Percentiles rank a stretch among this genome's conserved stretches.
These are phyloP conservation scores for Colletes collaris DNA, from an alignment of 2,888 invertebrate species.

Conservation along the genomic window DNA sequence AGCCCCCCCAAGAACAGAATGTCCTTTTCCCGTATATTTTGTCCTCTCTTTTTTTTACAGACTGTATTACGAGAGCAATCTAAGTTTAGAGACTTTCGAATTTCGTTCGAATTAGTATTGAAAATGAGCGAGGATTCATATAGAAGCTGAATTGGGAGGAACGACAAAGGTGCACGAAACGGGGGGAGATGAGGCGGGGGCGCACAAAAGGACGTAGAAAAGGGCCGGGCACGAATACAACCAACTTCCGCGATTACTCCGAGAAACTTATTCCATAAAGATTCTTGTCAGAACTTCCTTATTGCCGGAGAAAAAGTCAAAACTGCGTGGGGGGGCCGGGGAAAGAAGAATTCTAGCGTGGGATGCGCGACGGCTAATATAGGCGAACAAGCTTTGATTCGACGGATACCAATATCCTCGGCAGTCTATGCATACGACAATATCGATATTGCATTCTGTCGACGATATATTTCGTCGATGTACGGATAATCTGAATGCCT, in stretches of 20 bases:
- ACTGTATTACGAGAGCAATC: slow-evolving; percentile 36
- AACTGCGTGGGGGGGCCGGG: slow-evolving; percentile 39
- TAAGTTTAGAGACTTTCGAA: slow-evolving; percentile 56
- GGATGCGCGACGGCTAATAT: slow-evolving; percentile 42
- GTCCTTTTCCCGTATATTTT: too few relatives aligned
- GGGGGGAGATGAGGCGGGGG: neutral
- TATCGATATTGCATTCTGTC: slow-evolving; percentile 67
- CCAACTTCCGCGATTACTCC: slow-evolving; percentile 61
- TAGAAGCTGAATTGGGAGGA: slow-evolving; percentile 27
- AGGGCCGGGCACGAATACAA: slow-evolving; percentile 33
- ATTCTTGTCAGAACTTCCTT: slow-evolving; percentile 78
- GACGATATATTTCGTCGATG: slow-evolving; percentile 33
- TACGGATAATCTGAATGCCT: slow-evolving; percentile 9
- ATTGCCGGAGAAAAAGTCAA: slow-evolving; percentile 76
- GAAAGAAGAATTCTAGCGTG: slow-evolving; percentile 18
- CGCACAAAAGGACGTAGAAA: slow-evolving; percentile 50
- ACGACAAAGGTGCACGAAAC: neutral
- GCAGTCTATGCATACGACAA: slow-evolving; percentile 28
- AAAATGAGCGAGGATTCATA: slow-evolving; percentile 35
- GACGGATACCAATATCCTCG: slow-evolving; percentile 48
- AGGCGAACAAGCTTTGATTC: slow-evolving; percentile 59
- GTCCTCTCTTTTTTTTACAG: neutral
- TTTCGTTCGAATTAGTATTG: slow-evolving; percentile 57
- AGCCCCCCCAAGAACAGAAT: neutral
- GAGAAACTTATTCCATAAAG: slow-evolving; percentile 77